A percentile compares a stretch with the other conserved stretches of the same genome.
These are phyloP conservation scores for Tragelaphus buxtoni DNA, from an alignment of 2,113 vertebrate species.

Conservation along the genomic window DNA sequence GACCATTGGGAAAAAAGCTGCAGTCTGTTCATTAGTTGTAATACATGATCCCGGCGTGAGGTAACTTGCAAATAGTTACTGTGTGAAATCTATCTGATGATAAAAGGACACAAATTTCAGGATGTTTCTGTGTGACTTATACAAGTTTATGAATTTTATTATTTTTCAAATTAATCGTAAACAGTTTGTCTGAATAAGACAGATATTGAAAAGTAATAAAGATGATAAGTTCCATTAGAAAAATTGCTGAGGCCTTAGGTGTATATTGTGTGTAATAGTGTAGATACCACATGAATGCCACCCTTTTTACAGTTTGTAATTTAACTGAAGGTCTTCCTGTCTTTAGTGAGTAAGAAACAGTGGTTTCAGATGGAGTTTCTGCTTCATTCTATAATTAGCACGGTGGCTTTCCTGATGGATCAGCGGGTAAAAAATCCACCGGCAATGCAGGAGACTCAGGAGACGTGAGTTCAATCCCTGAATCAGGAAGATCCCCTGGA, in stretches of 20 bases:
- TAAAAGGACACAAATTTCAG: neutral
- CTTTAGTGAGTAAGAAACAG: neutral
- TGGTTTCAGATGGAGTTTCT: constrained; percentile 32
- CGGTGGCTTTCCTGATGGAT: neutral
- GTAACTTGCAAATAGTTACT: constrained; percentile 52
- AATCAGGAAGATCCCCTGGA: neutral
- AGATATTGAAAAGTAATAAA: neutral
- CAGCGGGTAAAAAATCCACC: neutral
- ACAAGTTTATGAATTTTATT: neutral
- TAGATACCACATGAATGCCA: constrained; percentile 37
- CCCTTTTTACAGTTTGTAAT: constrained; percentile 55
- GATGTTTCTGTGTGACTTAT: neutral
- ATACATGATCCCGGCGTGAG: constrained; percentile 7
- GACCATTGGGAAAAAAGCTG: neutral
- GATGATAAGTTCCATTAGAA: neutral
- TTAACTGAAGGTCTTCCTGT: constrained; percentile 55
- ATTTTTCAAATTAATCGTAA: neutral
- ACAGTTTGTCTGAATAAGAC: neutral
- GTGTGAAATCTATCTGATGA: neutral
- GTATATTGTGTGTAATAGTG: constrained; percentile 16
- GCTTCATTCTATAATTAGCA: neutral
- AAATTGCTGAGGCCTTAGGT: neutral
- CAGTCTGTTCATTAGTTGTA: neutral
- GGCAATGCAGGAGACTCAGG: neutral
- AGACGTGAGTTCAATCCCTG: neutral